Evolutionary conservation across 2,888 invertebrate species (phyloP).

Genomic region (Pyrochroa serraticornis): DNA sequence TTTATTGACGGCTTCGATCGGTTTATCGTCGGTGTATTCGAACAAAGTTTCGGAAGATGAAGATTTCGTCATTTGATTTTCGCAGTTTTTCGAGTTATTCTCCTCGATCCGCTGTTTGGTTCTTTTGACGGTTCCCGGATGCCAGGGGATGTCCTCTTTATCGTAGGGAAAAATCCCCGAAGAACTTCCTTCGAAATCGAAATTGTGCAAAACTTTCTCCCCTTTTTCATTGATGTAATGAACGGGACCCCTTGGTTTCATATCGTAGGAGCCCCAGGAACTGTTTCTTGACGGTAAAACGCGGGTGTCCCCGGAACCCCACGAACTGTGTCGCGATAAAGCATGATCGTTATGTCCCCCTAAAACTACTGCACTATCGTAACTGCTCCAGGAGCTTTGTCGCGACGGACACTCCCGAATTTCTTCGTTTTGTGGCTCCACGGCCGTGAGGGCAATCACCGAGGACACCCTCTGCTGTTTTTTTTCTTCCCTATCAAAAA

Average conservation of each 20-base stretch:
- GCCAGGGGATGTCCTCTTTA: conserved; percentile 69
- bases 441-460: conserved; percentile 54
- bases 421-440: conserved; percentile 41
- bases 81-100: conserved; percentile 31
- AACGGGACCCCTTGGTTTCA: conserved; percentile 56
- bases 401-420: conserved; percentile 65
- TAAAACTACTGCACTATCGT: conserved; percentile 77
- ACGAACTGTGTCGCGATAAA: conserved; percentile 78
- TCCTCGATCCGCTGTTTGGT: conserved; percentile 74
- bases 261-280: conserved; percentile 76
- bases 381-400: conserved; percentile 79
- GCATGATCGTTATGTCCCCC: conserved; percentile 65
- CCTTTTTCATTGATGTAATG: conserved; percentile 53
- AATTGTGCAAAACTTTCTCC: conserved; percentile 41
- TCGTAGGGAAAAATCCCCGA: conserved; percentile 64
- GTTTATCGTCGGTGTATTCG: conserved; percentile 34
- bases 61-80: conserved; percentile 40
- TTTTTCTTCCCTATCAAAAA: conserved; percentile 72
- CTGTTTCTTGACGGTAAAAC: conserved; percentile 70
- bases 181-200: conserved; percentile 46
- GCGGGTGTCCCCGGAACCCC: conserved; percentile 78
- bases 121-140: conserved; percentile 72
- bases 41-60: conserved; percentile 54
- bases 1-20: conserved; percentile 46
- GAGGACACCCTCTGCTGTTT: conserved; percentile 54